Conservation (phyloP, 2,113 vertebrate species). For the Mustelus asterias region DNA sequence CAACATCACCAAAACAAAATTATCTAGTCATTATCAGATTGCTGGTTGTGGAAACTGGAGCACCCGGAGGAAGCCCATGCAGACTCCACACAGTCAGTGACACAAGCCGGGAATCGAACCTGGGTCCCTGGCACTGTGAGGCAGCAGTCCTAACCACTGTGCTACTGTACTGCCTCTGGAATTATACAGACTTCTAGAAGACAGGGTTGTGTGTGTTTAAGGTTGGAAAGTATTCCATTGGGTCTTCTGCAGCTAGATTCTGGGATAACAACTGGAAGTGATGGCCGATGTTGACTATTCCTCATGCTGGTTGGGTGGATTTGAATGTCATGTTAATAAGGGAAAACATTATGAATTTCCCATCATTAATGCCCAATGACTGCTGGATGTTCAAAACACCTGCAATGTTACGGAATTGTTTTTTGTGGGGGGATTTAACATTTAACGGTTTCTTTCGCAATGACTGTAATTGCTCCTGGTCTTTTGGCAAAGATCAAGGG, state of each 20-base stretch:
- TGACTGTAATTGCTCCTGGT: no score
- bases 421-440: neutral
- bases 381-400: neutral
- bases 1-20: neutral
- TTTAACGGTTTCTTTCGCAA: neutral
- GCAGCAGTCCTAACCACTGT: no score
- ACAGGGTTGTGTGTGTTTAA: neutral
- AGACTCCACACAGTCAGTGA: no score
- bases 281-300: neutral
- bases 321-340: neutral
- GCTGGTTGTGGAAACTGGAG: neutral
- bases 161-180: no score
- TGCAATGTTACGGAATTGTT: neutral
- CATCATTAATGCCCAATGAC: neutral
- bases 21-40: neutral
- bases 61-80: no score
- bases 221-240: neutral
- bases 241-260: neutral
- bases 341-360: neutral
- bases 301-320: neutral
- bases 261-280: neutral
- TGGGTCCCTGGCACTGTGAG: no score
- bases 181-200: neutral
- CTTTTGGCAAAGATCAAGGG: no score
- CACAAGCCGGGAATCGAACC: no score